Evolutionary conservation across 1,140 invertebrate species (phyloP), one percentile per base, ranked within the genome.

Genomic region (Ylistrum balloti): DNA sequence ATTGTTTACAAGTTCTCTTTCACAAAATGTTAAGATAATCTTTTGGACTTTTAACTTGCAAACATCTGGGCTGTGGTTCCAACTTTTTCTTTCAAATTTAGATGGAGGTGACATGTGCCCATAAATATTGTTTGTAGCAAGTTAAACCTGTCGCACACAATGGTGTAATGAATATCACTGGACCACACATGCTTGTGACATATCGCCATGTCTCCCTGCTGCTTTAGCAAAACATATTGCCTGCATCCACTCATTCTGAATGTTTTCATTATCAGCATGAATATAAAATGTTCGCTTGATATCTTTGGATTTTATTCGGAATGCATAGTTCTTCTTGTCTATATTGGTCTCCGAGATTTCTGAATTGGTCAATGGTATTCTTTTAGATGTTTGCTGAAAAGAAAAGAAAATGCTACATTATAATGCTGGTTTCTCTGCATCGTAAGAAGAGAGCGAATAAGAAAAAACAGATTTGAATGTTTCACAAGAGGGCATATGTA

Each of bases 221-320:
- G 94, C 95, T 87, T 95, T 96, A 13, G 95, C 95, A 94, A 96
- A 96, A 88, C 95, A 96, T 86, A 96, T 96, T 1, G 95, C 95
- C 88, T 96, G 95, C 95, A 96, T 96, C 95, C 95, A 96, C 41
- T 95, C 93, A 90, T 95, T 94, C 87, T 96, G 95, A 33, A 90
- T 91, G 35, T 92, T 87, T 91, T 95, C 95, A 93, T 94, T 95
- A 32, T 96, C 95, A 35, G 95, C 95, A 56, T 95, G 94, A 35
- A 96, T 94, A 91, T 95, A 96, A 91, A 94, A 95, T 22, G 94
- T 93, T 33, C 95, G 91, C 33, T 94, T 94, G 91, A 94, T 94
- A 85, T 95, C 94, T 88, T 95, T 95, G 28, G 95, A 93, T 88
- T 94, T 95, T 86, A 96, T 94, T 88, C 93, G 92, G 91, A 96